phyloP scores from a whole-genome alignment of 1,140 invertebrate species.

The Dinothrombium tinctorium region DNA sequence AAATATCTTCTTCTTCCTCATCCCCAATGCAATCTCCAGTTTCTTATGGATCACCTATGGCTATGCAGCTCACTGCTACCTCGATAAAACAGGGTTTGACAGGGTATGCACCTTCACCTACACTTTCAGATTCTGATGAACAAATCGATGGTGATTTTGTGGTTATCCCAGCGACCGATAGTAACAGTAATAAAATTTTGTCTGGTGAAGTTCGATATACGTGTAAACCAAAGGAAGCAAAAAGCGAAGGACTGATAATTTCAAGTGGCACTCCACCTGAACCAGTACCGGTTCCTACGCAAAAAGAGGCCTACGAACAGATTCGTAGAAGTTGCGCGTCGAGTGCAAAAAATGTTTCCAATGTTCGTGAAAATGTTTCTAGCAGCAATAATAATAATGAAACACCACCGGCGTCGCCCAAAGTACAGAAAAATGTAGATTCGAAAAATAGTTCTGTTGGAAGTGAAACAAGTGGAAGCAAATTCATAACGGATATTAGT shows the following conservation, averaged over 20 bases:
- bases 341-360: not conserved
- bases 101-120: not conserved
- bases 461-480: not conserved
- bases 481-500: slow-evolving; percentile 10
- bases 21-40: not conserved
- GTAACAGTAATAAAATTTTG: not conserved
- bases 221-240: not conserved
- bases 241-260: not conserved
- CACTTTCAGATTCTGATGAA: slow-evolving; percentile 1
- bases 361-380: not conserved
- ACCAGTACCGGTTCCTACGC: slow-evolving; percentile 15
- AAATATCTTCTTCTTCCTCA: not conserved
- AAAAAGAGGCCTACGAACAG: slow-evolving; percentile 13
- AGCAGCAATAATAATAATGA: not conserved
- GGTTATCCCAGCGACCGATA: slow-evolving; percentile 36
- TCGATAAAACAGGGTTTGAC: not conserved
- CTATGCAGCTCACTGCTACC: not conserved
- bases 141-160: slow-evolving; percentile 59
- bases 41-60: not conserved
- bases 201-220: not conserved
- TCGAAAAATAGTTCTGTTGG: slow-evolving; percentile 6
- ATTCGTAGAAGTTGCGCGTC: slow-evolving; percentile 13
- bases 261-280: not conserved
- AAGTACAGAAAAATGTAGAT: not conserved
- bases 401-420: not conserved